These are phyloP conservation scores for Cylas formicarius DNA, from an alignment of 1,140 invertebrate genomes.

Conservation along the genomic window DNA sequence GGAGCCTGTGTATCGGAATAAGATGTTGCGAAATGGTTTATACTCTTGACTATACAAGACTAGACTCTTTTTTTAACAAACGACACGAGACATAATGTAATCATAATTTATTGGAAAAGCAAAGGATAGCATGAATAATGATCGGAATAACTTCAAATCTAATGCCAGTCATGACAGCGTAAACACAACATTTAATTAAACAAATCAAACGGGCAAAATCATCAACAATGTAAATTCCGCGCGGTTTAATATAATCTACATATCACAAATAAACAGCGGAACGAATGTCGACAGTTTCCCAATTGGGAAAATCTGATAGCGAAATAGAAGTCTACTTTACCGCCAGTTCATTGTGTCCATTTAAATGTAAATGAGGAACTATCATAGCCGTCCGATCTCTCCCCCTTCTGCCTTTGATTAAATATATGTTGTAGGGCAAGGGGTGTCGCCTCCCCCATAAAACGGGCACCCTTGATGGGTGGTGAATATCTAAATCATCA, in stretches of 20 bases:
- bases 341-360: constrained; percentile 14
- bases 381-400: constrained; percentile 9
- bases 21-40: too few relatives aligned
- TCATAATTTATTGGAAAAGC: too few relatives aligned
- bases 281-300: neutral
- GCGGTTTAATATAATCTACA: constrained; percentile 16
- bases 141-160: too few relatives aligned
- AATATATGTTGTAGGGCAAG: constrained; percentile 24
- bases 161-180: too few relatives aligned
- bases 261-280: constrained; percentile 14
- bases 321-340: constrained; percentile 14
- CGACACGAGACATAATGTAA: too few relatives aligned
- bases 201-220: constrained; percentile 6
- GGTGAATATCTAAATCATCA: constrained; percentile 29
- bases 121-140: too few relatives aligned
- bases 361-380: constrained; percentile 13
- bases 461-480: constrained; percentile 19
- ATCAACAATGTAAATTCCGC: constrained; percentile 11
- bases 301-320: constrained; percentile 18
- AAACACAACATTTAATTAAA: constrained; percentile 18
- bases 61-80: too few relatives aligned
- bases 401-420: constrained; percentile 27
- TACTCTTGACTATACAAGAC: too few relatives aligned
- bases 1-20: too few relatives aligned
- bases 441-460: constrained; percentile 20